phyloP scores from a whole-genome alignment of 37 sponge, comb jelly and placozoan genomes.

The Beroe forskalii region DNA sequence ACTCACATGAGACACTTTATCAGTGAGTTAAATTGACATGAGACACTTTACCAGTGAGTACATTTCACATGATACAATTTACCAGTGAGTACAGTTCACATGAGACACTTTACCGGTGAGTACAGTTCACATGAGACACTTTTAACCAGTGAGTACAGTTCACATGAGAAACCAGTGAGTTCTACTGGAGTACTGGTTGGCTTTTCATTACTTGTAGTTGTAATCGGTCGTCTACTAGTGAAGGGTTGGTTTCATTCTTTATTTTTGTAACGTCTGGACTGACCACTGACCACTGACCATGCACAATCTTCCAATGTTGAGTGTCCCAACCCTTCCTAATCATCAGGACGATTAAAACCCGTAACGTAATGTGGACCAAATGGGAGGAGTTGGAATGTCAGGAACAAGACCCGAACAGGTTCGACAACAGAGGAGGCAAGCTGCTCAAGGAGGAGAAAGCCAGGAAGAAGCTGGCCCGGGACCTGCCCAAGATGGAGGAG shows the following conservation, averaged over 20 bases:
- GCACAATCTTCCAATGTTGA: no score
- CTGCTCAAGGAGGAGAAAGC: conserved; percentile 79
- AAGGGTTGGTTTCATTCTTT: no score
- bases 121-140: neutral
- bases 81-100: neutral
- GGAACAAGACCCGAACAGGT: conserved; percentile 73
- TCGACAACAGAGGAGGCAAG: conserved; percentile 81
- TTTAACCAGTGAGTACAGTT: conserved; percentile 43
- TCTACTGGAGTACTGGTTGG: no score
- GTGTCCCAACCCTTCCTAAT: neutral
- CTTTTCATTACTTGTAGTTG: no score
- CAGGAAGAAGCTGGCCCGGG: conserved; percentile 73
- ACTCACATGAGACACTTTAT: conserved; percentile 15
- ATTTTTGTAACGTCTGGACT: no score
- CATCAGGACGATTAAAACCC: conserved; percentile 21
- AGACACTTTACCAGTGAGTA: conserved; percentile 22
- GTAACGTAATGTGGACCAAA: conserved; percentile 10
- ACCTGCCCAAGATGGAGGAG: conserved; percentile 72
- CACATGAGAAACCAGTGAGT: neutral
- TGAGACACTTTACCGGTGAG: conserved; percentile 46
- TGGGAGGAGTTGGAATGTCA: conserved; percentile 33
- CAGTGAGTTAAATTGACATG: conserved; percentile 1
- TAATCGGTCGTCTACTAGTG: no score
- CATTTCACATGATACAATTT: neutral
- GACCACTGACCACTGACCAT: no score